Base-by-base conservation (phyloP, 1,140 invertebrate genomes). In the Drosophila lowei region DNA sequence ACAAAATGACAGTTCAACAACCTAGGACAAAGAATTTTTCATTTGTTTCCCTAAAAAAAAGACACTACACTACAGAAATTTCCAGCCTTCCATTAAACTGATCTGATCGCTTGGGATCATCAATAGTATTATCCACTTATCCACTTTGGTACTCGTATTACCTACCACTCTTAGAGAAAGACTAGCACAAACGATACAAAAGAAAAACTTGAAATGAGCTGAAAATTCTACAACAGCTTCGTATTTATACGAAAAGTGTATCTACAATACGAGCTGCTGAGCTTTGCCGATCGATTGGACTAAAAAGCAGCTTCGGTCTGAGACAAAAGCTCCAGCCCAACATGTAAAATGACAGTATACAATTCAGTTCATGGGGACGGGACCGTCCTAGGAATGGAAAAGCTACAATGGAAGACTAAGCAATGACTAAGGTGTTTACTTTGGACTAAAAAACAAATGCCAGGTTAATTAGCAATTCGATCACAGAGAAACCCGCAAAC, bases 191-290 rank as follows among this genome's bases (percentile, higher is more conserved):
- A 64, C 70, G 18, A 47, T 63, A 66, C 78, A 58, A 67, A 74
- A 73, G 60, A 66, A 76, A 86, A 75, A 86, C 74, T 83, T 83
- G 41, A 88, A 86, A 83, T 86, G 62, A 88, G 66, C 83, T 88
- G 62, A 76, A 88, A 86, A 88, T 88, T 86, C 83, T 86, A 67
- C 48, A 56, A 46, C 71, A 62, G 49, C 74, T 63, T 55, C 65
- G 53, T 80, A 68, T 86, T 86, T 86, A 86, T 86, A 86, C 63
- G 42, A 64, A 64, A 62, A 61, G 8, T 44, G 3, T 56, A 77
- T 64, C 42, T 57, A 62, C 42, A 50, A 53, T 38, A 50, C 48
- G 25, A 43, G 48, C 43, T 49, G 57, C 67, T 56, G 54, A 72
- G 66, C 70, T 72, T 63, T 63, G 11, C 67, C 58, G 50, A 23